Evolutionary conservation across 2,113 vertebrate species (phyloP), one percentile per base, ranked within the genome.

Genomic region (Ovis canadensis): DNA sequence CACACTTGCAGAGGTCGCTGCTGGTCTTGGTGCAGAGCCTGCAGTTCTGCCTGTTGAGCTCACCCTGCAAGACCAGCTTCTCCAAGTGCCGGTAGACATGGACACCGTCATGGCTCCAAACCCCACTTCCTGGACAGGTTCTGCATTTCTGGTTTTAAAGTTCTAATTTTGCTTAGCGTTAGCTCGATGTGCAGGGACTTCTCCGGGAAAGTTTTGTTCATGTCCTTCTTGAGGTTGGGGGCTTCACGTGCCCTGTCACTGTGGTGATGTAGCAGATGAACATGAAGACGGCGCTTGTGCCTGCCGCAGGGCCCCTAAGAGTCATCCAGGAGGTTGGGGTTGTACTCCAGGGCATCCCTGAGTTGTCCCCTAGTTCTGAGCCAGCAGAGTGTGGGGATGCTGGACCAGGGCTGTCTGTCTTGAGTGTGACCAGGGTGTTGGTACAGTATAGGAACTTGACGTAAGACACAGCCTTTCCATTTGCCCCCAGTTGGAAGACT

Each of bases 221-320:
- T 99, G 99, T 99, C 99, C 97, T 99, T 99, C 98, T 99, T 99
- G 99, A 99, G 99, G 98, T 99, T 99, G 0, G 99, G 0, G 99
- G 99, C 96, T 99, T 99, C 98, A 99, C 99, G 0, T 99, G 99
- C 96, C 99, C 99, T 50, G 99, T 99, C 36, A 99, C 99, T 0
- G 99, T 99, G 16, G 99, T 99, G 99, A 99, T 99, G 98, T 99
- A 99, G 3, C 99, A 99, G 21, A 99, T 99, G 59, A 99, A 99
- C 98, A 99, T 99, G 97, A 99, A 99, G 64, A 99, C 1, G 99
- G 19, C 99, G 98, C 97, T 99, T 99, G 97, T 99, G 99, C 98
- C 99, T 99, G 96, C 99, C 99, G 94, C 99, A 99, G 40, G 99
- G 99, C 99, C 99, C 99, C 96, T 99, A 99, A 12, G 99, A 99